Evolutionary conservation across 2,113 vertebrate species (phyloP), one percentile per base, ranked within the genome.

Genomic region (Leiothrix lutea): DNA sequence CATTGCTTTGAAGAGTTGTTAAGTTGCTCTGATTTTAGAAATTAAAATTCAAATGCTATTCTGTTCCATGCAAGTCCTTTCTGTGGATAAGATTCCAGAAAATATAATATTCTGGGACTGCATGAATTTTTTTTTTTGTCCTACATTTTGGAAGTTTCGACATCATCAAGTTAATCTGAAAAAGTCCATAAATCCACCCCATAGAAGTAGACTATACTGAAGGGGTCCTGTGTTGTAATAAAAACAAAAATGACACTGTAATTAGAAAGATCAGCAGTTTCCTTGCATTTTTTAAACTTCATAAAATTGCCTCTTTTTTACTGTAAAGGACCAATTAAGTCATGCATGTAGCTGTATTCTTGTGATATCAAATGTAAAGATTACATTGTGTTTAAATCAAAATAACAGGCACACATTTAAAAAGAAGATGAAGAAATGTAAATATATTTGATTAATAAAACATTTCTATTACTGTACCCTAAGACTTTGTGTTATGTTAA

Each of bases 371-470:
- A 91, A 86, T 95, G 81, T 88, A 92, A 96, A 95, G 71, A 97
- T 80, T 94, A 69, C 36, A 33, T 92, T 94, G 91, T 97, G 91
- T 92, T 97, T 94, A 96, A 98, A 95, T 94, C 69, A 97, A 96
- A 95, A 92, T 64, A 95, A 86, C 80, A 94, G 93, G 60, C 92
- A 92, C 80, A 96, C 92, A 53, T 95, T 96, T 92, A 95, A 96
- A 95, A 74, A 92, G 73, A 80, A 91, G 90, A 93, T 26, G 8
- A 94, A 96, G 80, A 98, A 92, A 91, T 98, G 94, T 97, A 97
- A 97, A 97, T 98, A 97, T 94, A 97, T 97, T 97, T 97, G 95
- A 97, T 95, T 96, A 98, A 98, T 98, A 97, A 98, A 98, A 96
- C 84, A 93, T 97, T 98, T 97, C 92, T 97, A 84, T 94, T 86